Conservation (phyloP, 2,113 vertebrate genomes). For the Strigops habroptila region DNA sequence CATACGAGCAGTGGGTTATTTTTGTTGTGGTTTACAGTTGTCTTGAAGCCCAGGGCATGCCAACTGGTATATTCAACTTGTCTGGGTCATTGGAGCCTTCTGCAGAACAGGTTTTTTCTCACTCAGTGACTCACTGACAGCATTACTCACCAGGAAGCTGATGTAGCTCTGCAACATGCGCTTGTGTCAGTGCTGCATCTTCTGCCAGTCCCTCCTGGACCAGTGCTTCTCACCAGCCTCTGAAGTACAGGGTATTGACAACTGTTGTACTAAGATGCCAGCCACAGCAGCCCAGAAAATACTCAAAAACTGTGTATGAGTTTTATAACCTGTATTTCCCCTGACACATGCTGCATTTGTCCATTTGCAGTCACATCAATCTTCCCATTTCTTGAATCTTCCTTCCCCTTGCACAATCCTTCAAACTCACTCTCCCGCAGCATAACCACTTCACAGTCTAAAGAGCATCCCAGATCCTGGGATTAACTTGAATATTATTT, state of each 20-base stretch:
- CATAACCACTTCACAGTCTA: not conserved
- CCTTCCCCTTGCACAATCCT: not conserved
- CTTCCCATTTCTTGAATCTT: not conserved
- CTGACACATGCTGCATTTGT: not conserved
- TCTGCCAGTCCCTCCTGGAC: not conserved
- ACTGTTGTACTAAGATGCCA: not conserved
- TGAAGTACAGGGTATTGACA: accelerated
- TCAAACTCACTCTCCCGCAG: not conserved
- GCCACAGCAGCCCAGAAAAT: not conserved
- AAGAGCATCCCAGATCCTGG: not conserved
- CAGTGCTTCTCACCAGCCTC: not conserved
- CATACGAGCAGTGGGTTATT: not conserved
- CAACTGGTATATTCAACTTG: not conserved
- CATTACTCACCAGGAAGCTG: not conserved
- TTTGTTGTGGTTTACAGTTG: not conserved
- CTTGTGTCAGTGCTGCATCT: not conserved
- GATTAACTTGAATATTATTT: not conserved
- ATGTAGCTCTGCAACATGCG: not conserved
- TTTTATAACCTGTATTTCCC: not conserved
- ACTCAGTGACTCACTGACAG: accelerated
- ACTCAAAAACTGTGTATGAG: accelerated
- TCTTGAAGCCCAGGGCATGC: not conserved
- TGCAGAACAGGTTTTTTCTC: not conserved
- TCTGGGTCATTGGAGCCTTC: not conserved
- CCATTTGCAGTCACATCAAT: not conserved